Evolutionary conservation across 1,140 invertebrate genomes (phyloP), one percentile per base, ranked within the genome.

Genomic region (Drosophila kepulauana): DNA sequence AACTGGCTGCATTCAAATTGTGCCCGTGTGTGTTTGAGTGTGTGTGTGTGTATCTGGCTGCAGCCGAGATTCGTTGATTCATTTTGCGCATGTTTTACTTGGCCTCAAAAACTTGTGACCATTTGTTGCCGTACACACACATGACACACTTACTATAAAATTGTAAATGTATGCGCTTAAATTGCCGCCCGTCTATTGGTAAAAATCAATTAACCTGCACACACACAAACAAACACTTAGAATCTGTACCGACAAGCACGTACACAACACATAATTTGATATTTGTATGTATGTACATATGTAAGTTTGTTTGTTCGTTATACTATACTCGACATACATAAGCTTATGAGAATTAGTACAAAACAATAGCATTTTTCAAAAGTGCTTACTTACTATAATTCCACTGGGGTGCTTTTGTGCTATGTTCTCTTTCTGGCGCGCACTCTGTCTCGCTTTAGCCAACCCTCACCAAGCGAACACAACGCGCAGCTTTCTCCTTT

Each of bases 131-230:
- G 30, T 51, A 51, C 46, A 56, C 20, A 61, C 33, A 16, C 15
- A 13, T 35, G 35, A 63, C 25, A 15, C 43, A 51, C 3, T 13
- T 15, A 48, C 15, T 43, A 52, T 52, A 28, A 1, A 57, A 48
- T 15, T 56, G 7, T 38, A 6, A 5, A 56, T 49, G 11, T 46
- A 41, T 48, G 41, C 57, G 46, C 28, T 49, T 35, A 43, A 61
- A n/a, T 48, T 75, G 66, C 61, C 76, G 72, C 64, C 13, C 41
- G 33, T 11, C 56, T 13, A 59, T 65, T 66, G 46, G 51, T 51
- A 76, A 85, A 89, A 85, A 89, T 89, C 78, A 89, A 89, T 81
- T 57, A 65, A 43, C 62, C 25, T 41, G 5, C 41, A 48, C 41
- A 56, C 28, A 25, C 5, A 61, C 41, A 56, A 46, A n/a, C 28